Conservation (phyloP, 2,797 vertebrate species). For the Setipinna tenuifilis region DNA sequence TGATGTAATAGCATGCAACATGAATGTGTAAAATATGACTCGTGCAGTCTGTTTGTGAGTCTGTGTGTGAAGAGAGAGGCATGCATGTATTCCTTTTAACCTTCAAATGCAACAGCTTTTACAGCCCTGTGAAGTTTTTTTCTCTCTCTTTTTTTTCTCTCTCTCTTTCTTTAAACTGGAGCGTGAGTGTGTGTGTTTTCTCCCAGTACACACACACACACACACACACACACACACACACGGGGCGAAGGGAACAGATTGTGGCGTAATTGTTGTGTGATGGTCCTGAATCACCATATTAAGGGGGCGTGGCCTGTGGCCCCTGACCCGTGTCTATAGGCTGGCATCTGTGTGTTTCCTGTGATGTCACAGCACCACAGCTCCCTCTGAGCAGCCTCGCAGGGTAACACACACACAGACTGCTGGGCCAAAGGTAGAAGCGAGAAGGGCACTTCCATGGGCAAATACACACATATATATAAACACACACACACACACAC, state of each 20-base stretch:
- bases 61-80: background rate
- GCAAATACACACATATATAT: no score
- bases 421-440: background rate
- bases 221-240: no score
- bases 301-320: conserved; percentile 5
- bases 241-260: background rate
- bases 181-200: background rate
- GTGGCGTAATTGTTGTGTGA: conserved; percentile 6
- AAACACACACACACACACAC: no score
- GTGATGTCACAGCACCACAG: background rate
- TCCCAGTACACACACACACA: no score
- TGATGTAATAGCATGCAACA: no score
- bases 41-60: background rate
- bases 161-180: background rate
- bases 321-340: background rate
- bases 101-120: background rate
- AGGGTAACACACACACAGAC: background rate
- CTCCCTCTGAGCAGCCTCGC: background rate
- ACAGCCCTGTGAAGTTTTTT: background rate
- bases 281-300: background rate
- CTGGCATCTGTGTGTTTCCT: background rate
- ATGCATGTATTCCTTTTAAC: background rate
- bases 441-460: background rate
- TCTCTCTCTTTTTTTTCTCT: background rate
- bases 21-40: background rate